Conservation (phyloP, 2,113 vertebrate genomes). For the Anas platyrhynchos region DNA sequence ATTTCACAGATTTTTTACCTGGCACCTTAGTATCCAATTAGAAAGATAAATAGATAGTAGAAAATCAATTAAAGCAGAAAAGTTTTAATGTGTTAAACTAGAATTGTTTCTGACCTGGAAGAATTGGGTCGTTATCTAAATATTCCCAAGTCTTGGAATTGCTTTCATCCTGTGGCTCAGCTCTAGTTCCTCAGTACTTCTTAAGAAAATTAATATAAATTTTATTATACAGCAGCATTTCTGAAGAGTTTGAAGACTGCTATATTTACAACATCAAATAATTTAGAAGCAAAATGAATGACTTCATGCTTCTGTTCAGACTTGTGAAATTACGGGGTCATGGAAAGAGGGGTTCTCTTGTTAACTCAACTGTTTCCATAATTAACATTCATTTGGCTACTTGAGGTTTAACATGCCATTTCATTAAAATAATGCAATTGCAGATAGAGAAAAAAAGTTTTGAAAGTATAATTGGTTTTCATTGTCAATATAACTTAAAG, state of each 20-base stretch:
- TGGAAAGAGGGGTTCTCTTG: slow-evolving; percentile 6
- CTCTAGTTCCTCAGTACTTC: slow-evolving; percentile 16
- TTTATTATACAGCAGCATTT: slow-evolving; percentile 19
- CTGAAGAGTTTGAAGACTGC: slow-evolving; percentile 26
- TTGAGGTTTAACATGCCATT: slow-evolving; percentile 44
- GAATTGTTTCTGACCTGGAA: slow-evolving; percentile 62
- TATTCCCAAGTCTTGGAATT: slow-evolving; percentile 57
- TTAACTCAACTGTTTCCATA: slow-evolving; percentile 51
- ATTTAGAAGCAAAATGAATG: slow-evolving; percentile 18
- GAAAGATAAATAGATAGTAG: slow-evolving; percentile 62
- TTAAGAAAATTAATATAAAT: slow-evolving; percentile 38
- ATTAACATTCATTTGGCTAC: slow-evolving; percentile 66
- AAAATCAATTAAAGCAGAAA: slow-evolving; percentile 67
- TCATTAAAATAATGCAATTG: slow-evolving; percentile 62
- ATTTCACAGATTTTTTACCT: not conserved
- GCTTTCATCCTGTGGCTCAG: slow-evolving; percentile 18
- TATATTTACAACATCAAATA: slow-evolving; percentile 54
- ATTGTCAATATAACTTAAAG: slow-evolving; percentile 73
- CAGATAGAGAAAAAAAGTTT: slow-evolving; percentile 49
- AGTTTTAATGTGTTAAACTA: slow-evolving; percentile 53
- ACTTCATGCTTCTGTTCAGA: slow-evolving; percentile 22
- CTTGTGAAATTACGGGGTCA: slow-evolving; percentile 48
- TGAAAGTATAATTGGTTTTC: slow-evolving; percentile 70
- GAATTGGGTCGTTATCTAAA: slow-evolving; percentile 39
- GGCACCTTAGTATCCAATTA: slow-evolving; percentile 44